Percentiles rank a stretch among this genome's conserved stretches.
Evolutionary conservation across 1,140 invertebrate species (phyloP).

Genomic region (Drosophila simulans): DNA sequence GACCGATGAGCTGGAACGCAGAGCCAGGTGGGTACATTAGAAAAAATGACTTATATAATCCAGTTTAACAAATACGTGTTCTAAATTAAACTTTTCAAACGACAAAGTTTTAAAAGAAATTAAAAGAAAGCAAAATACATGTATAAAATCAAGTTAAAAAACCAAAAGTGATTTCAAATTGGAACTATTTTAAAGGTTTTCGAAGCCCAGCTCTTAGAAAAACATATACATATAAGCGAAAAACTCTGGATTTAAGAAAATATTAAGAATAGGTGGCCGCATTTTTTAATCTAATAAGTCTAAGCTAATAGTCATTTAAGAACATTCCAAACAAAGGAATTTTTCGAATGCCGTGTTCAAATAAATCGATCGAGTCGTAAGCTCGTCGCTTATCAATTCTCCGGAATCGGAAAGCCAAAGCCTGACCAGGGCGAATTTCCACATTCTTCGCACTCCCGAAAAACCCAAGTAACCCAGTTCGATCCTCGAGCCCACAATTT

Average conservation of each 20-base stretch:
- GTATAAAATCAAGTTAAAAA: no score
- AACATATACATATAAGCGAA: not conserved
- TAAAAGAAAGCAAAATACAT: not conserved
- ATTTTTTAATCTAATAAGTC: not conserved
- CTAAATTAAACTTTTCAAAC: no score
- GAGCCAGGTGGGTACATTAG: slow-evolving; percentile 87
- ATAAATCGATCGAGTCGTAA: slow-evolving; percentile 3
- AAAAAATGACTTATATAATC: not conserved
- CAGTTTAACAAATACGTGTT: not conserved
- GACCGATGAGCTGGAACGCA: slow-evolving; percentile 90
- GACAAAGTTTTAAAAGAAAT: no score
- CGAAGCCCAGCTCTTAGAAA: not conserved
- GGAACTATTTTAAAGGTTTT: no score
- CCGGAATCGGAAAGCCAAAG: not conserved
- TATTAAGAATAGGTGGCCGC: not conserved
- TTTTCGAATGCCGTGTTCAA: slow-evolving; percentile 1
- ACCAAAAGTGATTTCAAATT: no score
- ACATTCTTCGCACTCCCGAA: slow-evolving; percentile 23
- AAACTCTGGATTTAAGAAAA: not conserved
- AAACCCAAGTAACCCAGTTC: slow-evolving; percentile 62
- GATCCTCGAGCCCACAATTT: slow-evolving; percentile 56
- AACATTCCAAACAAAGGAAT: slow-evolving; percentile 18
- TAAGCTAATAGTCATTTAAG: slow-evolving; percentile 13
- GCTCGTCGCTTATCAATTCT: slow-evolving; percentile 12
- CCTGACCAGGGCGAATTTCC: slow-evolving; percentile 10